These are phyloP conservation scores for Drosophila pseudotakahashii DNA, from an alignment of 2,888 invertebrate species.

Conservation along the genomic window DNA sequence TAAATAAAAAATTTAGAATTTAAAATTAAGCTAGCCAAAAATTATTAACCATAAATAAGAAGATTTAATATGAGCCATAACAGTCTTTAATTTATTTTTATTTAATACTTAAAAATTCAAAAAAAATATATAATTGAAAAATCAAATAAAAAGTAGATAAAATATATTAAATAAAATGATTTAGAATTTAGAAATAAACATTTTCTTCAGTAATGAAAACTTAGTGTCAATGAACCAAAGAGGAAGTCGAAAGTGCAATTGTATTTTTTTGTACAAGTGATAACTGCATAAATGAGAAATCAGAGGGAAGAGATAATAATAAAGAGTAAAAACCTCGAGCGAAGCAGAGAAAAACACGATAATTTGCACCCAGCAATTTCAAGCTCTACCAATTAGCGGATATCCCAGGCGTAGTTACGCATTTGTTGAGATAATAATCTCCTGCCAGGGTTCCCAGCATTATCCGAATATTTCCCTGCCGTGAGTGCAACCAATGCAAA, in stretches of 20 bases:
- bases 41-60: too few relatives aligned
- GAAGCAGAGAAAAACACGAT: neutral
- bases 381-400: conserved; percentile 8
- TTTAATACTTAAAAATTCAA: too few relatives aligned
- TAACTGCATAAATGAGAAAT: neutral
- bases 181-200: too few relatives aligned
- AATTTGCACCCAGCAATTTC: conserved; percentile 14
- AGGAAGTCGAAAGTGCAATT: neutral
- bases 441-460: conserved; percentile 14
- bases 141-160: too few relatives aligned
- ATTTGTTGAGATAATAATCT: conserved; percentile 20
- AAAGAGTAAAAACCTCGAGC: too few relatives aligned
- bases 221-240: neutral
- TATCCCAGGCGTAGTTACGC: conserved; percentile 14
- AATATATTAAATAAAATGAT: too few relatives aligned
- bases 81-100: too few relatives aligned
- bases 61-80: too few relatives aligned
- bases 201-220: neutral
- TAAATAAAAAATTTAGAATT: too few relatives aligned
- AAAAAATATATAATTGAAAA: too few relatives aligned
- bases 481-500: conserved; percentile 28
- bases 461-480: conserved; percentile 7
- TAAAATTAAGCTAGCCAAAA: too few relatives aligned
- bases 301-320: neutral
- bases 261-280: neutral